Evolutionary conservation across 2,888 invertebrate species (phyloP), one percentile per base, ranked within the genome.

Genomic region (Ecliptopera silaceata): DNA sequence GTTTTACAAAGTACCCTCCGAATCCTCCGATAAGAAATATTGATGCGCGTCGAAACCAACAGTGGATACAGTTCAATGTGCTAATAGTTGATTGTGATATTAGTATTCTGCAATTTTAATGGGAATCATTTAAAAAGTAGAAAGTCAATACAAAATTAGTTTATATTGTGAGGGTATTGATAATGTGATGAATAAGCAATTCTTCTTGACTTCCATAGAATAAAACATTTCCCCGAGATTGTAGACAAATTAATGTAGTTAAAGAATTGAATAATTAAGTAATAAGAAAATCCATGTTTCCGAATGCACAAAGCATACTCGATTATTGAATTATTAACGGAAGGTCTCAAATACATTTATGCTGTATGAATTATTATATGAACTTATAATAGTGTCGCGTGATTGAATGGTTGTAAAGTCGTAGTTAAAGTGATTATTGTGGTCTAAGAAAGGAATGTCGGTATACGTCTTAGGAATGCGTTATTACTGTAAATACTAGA

Each of bases 401-500:
- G 61, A 64, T 64, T 66, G 56, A 54, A 65, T 62, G 68, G 66
- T 68, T 69, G 59, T 69, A 12, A 61, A 58, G 64, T 65, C 65
- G 56, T 69, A 60, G 62, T 55, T 61, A 15, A 56, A 61, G 56
- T 67, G 57, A 69, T 69, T 60, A 54, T 60, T 51, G 47, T 56
- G 60, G 49, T 57, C 49, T 66, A 67, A 63, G 56, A 42, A 62
- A 61, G 68, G 65, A 70, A 70, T 73, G 70, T 72, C 72, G 75
- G 86, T 86, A 86, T 86, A 86, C 84, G 85, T 77, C 73, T 70
- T 79, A 80, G 74, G 71, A 68, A 77, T 51, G 69, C 67, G 75
- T 72, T 70, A 71, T 73, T n/a, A 32, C 61, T 76, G 73, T 77
- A 77, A 66, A 76, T 79, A 79, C 34, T 70, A 57, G 58, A 26